phyloP scores from a whole-genome alignment of 2,888 invertebrate species.

The Tipula unca region DNA sequence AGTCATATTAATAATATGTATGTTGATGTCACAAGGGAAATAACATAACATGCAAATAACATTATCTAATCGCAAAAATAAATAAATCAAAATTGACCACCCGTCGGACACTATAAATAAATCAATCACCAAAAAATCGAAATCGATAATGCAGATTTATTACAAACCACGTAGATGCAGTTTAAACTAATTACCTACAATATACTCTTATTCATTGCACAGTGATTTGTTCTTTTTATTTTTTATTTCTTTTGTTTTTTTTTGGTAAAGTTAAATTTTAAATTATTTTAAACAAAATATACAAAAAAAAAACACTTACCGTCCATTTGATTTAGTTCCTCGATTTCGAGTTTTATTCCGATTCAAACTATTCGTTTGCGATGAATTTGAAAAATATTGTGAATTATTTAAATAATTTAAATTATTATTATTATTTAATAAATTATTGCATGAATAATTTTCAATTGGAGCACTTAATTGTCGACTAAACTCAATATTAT shows the following conservation, averaged over 20 bases:
- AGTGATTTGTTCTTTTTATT: background rate
- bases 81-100: background rate
- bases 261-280: background rate
- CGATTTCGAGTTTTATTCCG: constrained; percentile 31
- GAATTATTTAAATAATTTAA: constrained; percentile 22
- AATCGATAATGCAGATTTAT: background rate
- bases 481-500: constrained; percentile 42
- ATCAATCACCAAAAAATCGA: background rate
- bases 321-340: constrained; percentile 32
- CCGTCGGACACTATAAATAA: background rate
- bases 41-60: background rate
- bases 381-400: constrained; percentile 23
- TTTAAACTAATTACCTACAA: background rate
- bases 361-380: constrained; percentile 30
- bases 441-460: constrained; percentile 24
- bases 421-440: constrained; percentile 24
- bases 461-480: constrained; percentile 42
- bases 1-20: background rate
- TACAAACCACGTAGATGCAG: background rate
- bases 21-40: constrained; percentile 4
- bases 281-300: background rate
- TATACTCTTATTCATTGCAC: background rate
- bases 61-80: background rate
- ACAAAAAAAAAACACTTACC: constrained; percentile 22
- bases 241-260: background rate